Base-by-base conservation (phyloP, 2,797 vertebrate species). In the Catamblyrhynchus diadema region DNA sequence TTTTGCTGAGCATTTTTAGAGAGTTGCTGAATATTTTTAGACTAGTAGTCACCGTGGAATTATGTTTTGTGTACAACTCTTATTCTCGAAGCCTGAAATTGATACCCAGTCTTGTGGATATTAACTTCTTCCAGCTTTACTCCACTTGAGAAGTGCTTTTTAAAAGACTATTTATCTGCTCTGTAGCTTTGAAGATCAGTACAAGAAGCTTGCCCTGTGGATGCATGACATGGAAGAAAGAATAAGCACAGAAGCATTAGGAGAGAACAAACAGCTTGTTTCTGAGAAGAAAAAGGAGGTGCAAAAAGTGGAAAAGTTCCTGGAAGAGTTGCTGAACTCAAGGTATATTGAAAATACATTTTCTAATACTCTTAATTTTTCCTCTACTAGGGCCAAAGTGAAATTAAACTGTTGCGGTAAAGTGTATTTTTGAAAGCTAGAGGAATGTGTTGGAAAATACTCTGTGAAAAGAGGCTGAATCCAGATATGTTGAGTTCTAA, bases 261-360 rank as follows among this genome's bases (percentile, higher is more conserved):
- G 99, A 81, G 98, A 98, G 73, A 98, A 92, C 47, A 99, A 98
- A 86, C 98, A 98, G 51, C 97, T 98, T 30, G 97, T 99, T 81
- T 97, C 98, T 25, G 99, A 99, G 95, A 97, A 98, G 97, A 99
- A 98, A 96, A 98, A 98, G 3, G 98, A 98, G 85, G 98, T 99
- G 6, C 98, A 99, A 89, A 99, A 98, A 90, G 98, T 99, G 57
- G 99, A 99, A 96, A 98, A 98, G 96, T 99, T 99, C 95, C 98
- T 99, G 66, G 98, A 99, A 94, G 99, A 99, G 91, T 96, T 99
- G 47, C 97, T 99, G 75, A 98, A 98, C 96, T 98, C 99, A 96
- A 99, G 99, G 99, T 99, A 96, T 74, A 24, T 80, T 65, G 27
- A 65, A 82, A 59, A 84, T 39, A 19, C 15, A 12, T 80, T 96